These are phyloP conservation scores for Ectemnius lituratus DNA, from an alignment of 2,888 invertebrate genomes.

Conservation along the genomic window DNA sequence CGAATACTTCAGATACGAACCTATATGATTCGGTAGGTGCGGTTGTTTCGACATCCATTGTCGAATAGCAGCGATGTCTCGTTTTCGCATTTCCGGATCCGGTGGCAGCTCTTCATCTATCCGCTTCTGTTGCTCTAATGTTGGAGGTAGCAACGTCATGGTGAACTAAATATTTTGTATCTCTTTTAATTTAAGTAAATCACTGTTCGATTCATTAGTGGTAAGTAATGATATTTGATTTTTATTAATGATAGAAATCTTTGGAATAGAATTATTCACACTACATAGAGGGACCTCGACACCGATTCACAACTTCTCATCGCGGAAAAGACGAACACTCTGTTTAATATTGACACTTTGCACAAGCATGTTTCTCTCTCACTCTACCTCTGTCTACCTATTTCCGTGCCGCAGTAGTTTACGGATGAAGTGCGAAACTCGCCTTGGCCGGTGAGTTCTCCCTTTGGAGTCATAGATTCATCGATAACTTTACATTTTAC, in stretches of 20 bases:
- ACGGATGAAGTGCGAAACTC: constrained; percentile 15
- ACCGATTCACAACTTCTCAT: neutral
- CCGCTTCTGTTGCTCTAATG: constrained; percentile 70
- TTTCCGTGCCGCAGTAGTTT: constrained; percentile 7
- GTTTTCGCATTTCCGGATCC: constrained; percentile 71
- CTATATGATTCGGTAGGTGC: constrained; percentile 75
- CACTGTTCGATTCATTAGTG: too few relatives aligned
- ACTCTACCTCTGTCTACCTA: neutral
- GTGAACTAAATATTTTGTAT: constrained; percentile 8
- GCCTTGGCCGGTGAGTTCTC: neutral
- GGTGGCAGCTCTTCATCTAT: constrained; percentile 72
- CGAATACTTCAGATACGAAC: constrained; percentile 46
- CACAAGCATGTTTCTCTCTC: too few relatives aligned
- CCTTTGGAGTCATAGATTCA: neutral
- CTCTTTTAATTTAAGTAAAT: too few relatives aligned
- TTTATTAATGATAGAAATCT: too few relatives aligned
- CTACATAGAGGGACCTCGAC: neutral
- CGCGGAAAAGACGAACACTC: constrained; percentile 7
- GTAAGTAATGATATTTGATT: too few relatives aligned
- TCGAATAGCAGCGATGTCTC: constrained; percentile 69
- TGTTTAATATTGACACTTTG: constrained; percentile 32
- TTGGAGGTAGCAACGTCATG: constrained; percentile 74
- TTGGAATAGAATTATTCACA: too few relatives aligned
- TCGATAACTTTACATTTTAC: too few relatives aligned
- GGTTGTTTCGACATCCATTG: constrained; percentile 76